Conservation (phyloP, 1,140 invertebrate genomes). For the Trichonephila clavata region DNA sequence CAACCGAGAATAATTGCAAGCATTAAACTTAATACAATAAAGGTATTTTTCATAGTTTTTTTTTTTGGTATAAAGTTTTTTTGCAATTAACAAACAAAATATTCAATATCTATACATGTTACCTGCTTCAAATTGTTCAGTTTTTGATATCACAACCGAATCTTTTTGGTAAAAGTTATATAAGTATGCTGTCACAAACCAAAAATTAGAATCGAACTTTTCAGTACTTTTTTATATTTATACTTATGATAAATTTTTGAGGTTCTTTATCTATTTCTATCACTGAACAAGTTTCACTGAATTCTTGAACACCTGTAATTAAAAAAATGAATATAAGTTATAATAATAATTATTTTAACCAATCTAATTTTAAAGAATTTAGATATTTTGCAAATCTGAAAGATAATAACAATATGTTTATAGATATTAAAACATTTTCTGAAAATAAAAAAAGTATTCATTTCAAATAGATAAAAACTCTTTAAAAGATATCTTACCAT, state of each 20-base stretch:
- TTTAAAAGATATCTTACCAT: neutral
- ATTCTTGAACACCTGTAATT: neutral
- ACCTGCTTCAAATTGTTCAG: neutral
- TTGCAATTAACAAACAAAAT: too few species aligned
- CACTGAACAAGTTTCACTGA: neutral
- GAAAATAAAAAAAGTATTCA: too few species aligned
- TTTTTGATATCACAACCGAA: constrained; percentile 41
- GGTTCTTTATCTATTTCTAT: neutral
- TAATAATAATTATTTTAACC: too few species aligned
- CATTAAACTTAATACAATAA: too few species aligned
- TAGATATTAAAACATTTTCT: too few species aligned
- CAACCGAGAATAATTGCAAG: too few species aligned
- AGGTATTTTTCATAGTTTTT: too few species aligned
- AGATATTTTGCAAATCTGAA: too few species aligned
- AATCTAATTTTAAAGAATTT: too few species aligned
- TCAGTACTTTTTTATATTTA: constrained; percentile 22
- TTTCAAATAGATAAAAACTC: too few species aligned
- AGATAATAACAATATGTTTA: too few species aligned
- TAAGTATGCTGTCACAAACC: constrained; percentile 26
- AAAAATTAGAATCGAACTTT: constrained; percentile 45
- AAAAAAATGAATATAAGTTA: neutral
- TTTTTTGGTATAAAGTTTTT: too few species aligned
- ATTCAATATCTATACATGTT: neutral
- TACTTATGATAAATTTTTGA: constrained; percentile 22
- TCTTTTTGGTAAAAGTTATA: constrained; percentile 17